Conservation (phyloP, 37 sponge, comb jelly and placozoan species). For the Halichondria panicea region DNA sequence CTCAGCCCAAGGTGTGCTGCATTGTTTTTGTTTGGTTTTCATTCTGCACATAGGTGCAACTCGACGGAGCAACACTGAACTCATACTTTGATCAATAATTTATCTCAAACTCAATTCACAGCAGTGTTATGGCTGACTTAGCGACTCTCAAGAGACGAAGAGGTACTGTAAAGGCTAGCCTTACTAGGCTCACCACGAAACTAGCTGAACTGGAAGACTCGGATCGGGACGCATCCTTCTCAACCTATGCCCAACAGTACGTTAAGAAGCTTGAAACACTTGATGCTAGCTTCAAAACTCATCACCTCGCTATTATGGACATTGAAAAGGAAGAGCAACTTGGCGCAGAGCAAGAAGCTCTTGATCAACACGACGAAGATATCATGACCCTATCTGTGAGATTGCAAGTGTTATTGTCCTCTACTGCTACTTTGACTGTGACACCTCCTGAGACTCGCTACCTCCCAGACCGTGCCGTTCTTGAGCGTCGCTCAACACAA, state of each 20-base stretch:
- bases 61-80: too few relatives aligned
- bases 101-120: too few relatives aligned
- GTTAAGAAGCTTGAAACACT: background rate
- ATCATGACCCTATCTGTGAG: background rate
- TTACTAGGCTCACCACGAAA: background rate
- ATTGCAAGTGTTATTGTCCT: too few relatives aligned
- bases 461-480: background rate
- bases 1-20: too few relatives aligned
- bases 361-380: background rate
- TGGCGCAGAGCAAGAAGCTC: background rate
- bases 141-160: background rate
- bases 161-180: background rate
- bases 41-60: too few relatives aligned
- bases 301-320: constrained; percentile 7
- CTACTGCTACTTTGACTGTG: background rate
- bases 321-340: background rate
- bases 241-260: background rate
- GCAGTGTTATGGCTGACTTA: too few relatives aligned
- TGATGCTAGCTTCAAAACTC: background rate
- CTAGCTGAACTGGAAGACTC: background rate
- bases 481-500: background rate
- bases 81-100: too few relatives aligned
- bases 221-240: background rate
- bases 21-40: too few relatives aligned
- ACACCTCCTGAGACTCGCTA: background rate